Evolutionary conservation across 92 coral and sea anemone genomes (phyloP), one percentile per base, ranked within the genome.

Genomic region (Diadumene lineata): DNA sequence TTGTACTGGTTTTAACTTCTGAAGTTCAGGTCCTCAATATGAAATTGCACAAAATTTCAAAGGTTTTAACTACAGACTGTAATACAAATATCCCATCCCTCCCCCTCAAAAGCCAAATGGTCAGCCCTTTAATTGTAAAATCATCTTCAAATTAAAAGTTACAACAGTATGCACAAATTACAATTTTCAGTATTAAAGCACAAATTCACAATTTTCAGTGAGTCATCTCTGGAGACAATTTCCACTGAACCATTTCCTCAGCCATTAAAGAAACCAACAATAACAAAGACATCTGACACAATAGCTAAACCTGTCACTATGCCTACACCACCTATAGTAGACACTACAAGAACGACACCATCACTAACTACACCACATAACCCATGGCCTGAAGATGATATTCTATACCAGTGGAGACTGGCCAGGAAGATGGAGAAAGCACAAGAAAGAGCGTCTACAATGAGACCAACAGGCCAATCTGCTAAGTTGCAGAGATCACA

Each of bases 351-450:
- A 30, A 60, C 31, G 43, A 16, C 28, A 0, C 46, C 50, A 61
- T 48, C 34, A 53, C 75, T 69, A 24, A 65, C 62, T 16, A 75
- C 84, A 50, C 76, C 68, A 46, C 80, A 81, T 22, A 86, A 85
- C 81, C 89, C 76, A 31, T 75, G 85, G 64, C 98, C 93, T 43
- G 99, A 96, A 82, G 97, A 96, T 26, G 99, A 96, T 68, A 96
- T 96, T 56, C 82, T 96, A 34, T 96, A 96, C 77, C 97, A 96
- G 80, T 96, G 99, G 99, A 86, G 99, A 34, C 81, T 96, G 67
- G 86, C 97, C 64, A 84, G 96, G 34, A 90, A 90, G 74, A 87
- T 92, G 92, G 99, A 96, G 70, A 86, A 81, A 53, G 99, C 99
- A 17, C 91, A 96, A 72, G 89, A 92, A 31, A 68, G 69, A 30